phyloP scores from a whole-genome alignment of 2,888 invertebrate genomes.

The Abscondita cerata region DNA sequence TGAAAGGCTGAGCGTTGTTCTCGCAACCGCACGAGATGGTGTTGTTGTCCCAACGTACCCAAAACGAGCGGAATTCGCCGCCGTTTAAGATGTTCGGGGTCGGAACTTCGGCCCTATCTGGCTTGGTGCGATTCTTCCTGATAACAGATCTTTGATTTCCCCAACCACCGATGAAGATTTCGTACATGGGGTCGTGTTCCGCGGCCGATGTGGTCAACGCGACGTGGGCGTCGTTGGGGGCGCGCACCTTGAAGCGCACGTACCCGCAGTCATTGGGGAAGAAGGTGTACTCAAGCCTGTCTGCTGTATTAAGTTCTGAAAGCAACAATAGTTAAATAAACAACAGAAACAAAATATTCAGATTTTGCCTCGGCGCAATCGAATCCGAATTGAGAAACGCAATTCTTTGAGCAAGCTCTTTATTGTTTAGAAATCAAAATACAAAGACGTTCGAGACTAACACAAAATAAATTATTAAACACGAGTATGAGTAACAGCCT shows the following conservation, averaged over 20 bases:
- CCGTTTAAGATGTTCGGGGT: conserved; percentile 76
- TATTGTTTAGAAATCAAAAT: not conserved
- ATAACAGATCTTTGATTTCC: conserved; percentile 83
- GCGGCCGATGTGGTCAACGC: conserved; percentile 76
- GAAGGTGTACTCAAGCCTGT: conserved; percentile 83
- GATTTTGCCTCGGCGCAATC: not conserved
- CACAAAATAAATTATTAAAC: conserved; percentile 6
- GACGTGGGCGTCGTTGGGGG: conserved; percentile 85
- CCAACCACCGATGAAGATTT: conserved; percentile 91
- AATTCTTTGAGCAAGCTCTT: not conserved
- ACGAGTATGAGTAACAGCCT: conserved; percentile 1
- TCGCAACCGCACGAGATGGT: conserved; percentile 55
- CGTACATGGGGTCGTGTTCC: conserved; percentile 80
- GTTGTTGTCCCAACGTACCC: conserved; percentile 80
- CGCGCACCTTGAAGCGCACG: conserved; percentile 79
- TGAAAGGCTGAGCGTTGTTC: conserved; percentile 75
- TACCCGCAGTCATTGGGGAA: conserved; percentile 74
- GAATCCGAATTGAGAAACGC: not conserved
- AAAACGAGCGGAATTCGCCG: conserved; percentile 82
- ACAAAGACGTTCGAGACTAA: not conserved
- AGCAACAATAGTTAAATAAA: conserved; percentile 43
- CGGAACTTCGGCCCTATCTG: conserved; percentile 62
- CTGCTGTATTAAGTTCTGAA: conserved; percentile 79
- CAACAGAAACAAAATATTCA: not conserved
- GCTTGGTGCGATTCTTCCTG: conserved; percentile 74